Base-by-base conservation (phyloP, 2,797 vertebrate genomes). In the Babyrousa celebensis region DNA sequence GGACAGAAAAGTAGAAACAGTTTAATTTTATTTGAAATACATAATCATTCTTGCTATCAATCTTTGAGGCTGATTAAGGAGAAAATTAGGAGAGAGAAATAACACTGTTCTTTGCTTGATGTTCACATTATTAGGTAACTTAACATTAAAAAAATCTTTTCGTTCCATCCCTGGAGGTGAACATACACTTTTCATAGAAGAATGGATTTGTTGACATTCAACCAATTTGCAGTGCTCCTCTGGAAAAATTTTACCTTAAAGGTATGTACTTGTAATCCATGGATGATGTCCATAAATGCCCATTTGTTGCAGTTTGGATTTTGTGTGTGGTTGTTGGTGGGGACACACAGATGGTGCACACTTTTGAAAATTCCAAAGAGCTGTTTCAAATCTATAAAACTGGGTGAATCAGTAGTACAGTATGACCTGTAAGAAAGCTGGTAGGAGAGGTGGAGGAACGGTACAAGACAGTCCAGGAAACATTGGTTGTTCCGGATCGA, bases 191-290 rank as follows among this genome's bases (percentile, higher is more conserved):
- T 70, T 67, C 87, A 16, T 87, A 85, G 67, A 92, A 95, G 84
- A 70, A 97, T 97, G 96, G 32, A 94, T 84, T 52, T 70, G 2
- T 85, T 97, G 67, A 80, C n/a, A 80, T 4, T 95, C 77, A 96
- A 88, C 9, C 96, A 97, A 71, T 97, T 97, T 88, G 4, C 67
- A 56, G 89, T 94, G 48, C 94, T 97, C 17, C 82, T 96, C 48
- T 97, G 97, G 97, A 97, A 97, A 97, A 97, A 97, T 95, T 92
- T 95, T 85, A 97, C 85, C 25, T 32, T 97, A 92, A 97, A 97
- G 94, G 97, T 97, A 94, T 11, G 94, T 94, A 56, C 94, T 82
- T 4, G 29, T 36, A 93, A 93, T 68, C 27, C 36, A 23, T 77
- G 68, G 67, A 77, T 58, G 92, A 79, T 94, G 20, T 54, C 29